Conservation (phyloP, 2,888 invertebrate species). For the Boloria selene region DNA sequence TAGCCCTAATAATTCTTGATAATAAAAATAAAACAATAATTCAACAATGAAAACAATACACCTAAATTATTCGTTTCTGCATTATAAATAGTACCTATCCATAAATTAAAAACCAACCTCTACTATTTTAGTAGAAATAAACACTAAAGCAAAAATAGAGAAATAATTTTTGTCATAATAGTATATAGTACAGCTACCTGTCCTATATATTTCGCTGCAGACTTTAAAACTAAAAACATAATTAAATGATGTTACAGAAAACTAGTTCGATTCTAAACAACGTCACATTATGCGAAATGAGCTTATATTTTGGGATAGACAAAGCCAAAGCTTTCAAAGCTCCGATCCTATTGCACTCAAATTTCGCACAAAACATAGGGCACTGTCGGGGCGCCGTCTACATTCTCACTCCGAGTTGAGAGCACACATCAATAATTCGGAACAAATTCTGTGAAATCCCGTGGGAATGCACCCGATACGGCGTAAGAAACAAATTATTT, state of each 20-base stretch:
- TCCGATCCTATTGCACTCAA: conserved; percentile 21
- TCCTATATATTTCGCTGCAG: too few species aligned
- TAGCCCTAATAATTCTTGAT: too few species aligned
- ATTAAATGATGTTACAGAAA: not conserved
- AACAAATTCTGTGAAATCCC: conserved; percentile 30
- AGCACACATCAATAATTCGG: conserved; percentile 41
- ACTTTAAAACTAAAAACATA: too few species aligned
- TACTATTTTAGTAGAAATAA: too few species aligned
- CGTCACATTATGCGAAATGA: not conserved
- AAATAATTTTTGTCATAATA: too few species aligned
- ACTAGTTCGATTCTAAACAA: not conserved
- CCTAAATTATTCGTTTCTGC: too few species aligned
- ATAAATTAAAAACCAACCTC: too few species aligned
- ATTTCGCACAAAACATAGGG: conserved; percentile 19
- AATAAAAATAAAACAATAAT: too few species aligned
- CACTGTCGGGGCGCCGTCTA: conserved; percentile 21
- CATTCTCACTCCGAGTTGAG: conserved; percentile 28
- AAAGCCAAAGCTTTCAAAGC: conserved; percentile 10
- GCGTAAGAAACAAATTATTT: conserved; percentile 27
- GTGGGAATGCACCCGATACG: conserved; percentile 35
- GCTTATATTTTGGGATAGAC: conserved; percentile 6
- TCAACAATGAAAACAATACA: too few species aligned
- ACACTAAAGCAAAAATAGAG: too few species aligned
- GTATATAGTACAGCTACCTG: too few species aligned
- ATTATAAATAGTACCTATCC: too few species aligned